Percentiles rank a stretch among this genome's conserved stretches.
phyloP scores from a whole-genome alignment of 2,888 invertebrate species.

The Fragum whitleyi region DNA sequence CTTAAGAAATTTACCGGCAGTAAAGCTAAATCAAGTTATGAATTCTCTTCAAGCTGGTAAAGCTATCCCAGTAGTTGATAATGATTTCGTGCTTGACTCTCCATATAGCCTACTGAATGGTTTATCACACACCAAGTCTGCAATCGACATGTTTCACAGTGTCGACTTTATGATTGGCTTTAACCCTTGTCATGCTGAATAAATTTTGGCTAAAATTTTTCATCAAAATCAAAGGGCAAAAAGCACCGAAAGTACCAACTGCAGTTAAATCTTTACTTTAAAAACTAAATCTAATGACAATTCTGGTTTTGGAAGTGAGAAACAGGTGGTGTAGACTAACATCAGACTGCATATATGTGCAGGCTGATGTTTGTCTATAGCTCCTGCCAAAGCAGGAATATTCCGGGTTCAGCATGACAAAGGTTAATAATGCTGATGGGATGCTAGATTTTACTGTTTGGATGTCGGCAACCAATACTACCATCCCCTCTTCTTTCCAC shows the following conservation, averaged over 20 bases:
- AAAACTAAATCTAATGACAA: no score
- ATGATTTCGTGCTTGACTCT: slow-evolving; percentile 18
- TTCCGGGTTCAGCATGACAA: no score
- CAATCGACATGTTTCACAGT: slow-evolving; percentile 29
- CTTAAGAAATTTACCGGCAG: neutral
- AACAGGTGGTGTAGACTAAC: no score
- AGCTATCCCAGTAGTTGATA: slow-evolving; percentile 17
- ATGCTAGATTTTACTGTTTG: neutral
- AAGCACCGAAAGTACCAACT: no score
- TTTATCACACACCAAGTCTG: neutral
- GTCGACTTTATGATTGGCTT: slow-evolving; percentile 29
- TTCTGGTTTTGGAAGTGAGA: no score
- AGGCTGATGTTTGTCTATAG: no score
- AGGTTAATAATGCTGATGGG: slow-evolving; percentile 27
- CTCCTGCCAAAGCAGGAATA: no score
- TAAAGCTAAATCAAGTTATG: neutral
- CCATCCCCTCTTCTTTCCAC: neutral
- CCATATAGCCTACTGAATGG: slow-evolving; percentile 10
- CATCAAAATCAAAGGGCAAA: no score
- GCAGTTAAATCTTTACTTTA: no score
- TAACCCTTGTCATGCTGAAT: no score
- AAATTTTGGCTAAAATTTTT: no score
- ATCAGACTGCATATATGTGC: no score
- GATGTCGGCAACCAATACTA: neutral
- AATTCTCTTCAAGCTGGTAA: neutral